A percentile compares a stretch with the other conserved stretches of the same genome.
These are phyloP conservation scores for Gallinago solitaria DNA, from an alignment of 2,797 vertebrate species.

Conservation along the genomic window DNA sequence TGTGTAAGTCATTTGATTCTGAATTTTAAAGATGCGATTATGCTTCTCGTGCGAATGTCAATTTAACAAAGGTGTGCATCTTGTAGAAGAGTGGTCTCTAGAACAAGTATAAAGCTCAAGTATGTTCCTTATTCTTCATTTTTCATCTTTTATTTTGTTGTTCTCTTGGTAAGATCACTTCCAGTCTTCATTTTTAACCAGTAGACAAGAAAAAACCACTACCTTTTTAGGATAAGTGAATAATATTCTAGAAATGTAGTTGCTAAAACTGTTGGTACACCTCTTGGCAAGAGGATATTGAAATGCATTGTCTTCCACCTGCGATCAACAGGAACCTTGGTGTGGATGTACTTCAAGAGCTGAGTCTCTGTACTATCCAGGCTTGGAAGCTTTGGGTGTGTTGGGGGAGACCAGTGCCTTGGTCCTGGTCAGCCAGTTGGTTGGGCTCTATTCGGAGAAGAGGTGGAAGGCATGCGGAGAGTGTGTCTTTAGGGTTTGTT, in stretches of 20 bases:
- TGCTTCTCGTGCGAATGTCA: not conserved
- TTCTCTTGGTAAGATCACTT: not conserved
- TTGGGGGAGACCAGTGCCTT: accelerated
- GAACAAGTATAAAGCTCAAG: not conserved
- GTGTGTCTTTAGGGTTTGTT: not conserved
- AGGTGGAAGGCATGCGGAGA: not conserved
- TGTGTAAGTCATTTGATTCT: not conserved
- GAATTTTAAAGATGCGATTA: not conserved
- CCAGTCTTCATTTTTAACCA: not conserved
- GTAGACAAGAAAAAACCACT: not conserved
- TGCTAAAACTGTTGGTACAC: not conserved
- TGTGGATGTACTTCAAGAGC: not conserved
- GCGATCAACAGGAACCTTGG: not conserved
- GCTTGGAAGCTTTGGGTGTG: not conserved
- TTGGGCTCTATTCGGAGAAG: accelerated
- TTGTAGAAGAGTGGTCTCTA: not conserved
- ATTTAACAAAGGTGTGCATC: not conserved
- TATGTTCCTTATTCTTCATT: not conserved
- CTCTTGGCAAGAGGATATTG: not conserved
- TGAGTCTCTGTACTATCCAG: not conserved
- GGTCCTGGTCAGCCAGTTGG: not conserved
- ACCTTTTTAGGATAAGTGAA: not conserved
- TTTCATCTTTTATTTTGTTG: not conserved
- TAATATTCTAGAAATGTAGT: not conserved
- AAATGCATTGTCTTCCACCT: not conserved